phyloP scores from a whole-genome alignment of 2,888 invertebrate species.

The Archaeoteleia sp. region DNA sequence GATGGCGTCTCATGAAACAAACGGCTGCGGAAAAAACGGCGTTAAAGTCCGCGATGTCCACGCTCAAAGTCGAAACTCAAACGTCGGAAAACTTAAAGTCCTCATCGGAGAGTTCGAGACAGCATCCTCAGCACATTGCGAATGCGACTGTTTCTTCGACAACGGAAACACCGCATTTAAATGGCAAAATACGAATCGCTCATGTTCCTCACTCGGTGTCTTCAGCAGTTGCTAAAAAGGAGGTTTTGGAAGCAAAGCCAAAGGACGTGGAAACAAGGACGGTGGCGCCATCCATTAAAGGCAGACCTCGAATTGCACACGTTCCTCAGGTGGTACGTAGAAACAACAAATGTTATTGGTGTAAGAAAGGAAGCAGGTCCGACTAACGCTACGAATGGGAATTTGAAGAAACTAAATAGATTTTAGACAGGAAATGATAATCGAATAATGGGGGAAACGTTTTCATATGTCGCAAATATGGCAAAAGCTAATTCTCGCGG shows the following conservation, averaged over 20 bases:
- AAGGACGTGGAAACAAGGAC: constrained; percentile 74
- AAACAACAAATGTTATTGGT: not conserved
- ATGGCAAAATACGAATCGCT: constrained; percentile 80
- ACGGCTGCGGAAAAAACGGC: constrained; percentile 63
- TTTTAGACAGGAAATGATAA: too few species aligned
- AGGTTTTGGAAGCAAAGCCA: constrained; percentile 77
- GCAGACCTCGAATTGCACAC: constrained; percentile 81
- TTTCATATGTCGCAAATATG: too few species aligned
- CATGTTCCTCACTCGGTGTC: constrained; percentile 87
- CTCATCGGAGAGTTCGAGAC: constrained; percentile 22
- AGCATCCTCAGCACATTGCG: constrained; percentile 10
- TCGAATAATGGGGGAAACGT: too few species aligned
- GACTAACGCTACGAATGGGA: too few species aligned
- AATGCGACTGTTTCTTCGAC: constrained; percentile 11
- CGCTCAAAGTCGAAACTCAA: constrained; percentile 14
- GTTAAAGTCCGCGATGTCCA: constrained; percentile 42
- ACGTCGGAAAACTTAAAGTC: constrained; percentile 21
- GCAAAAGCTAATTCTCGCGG: too few species aligned
- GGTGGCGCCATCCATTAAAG: constrained; percentile 83
- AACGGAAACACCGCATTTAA: constrained; percentile 59
- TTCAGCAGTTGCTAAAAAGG: constrained; percentile 82
- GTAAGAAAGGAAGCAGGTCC: too few species aligned
- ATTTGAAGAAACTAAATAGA: too few species aligned
- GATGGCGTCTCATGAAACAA: constrained; percentile 69
- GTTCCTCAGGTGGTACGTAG: constrained; percentile 76